phyloP scores from a whole-genome alignment of 1,140 invertebrate species.

The Aradophagus sp. region DNA sequence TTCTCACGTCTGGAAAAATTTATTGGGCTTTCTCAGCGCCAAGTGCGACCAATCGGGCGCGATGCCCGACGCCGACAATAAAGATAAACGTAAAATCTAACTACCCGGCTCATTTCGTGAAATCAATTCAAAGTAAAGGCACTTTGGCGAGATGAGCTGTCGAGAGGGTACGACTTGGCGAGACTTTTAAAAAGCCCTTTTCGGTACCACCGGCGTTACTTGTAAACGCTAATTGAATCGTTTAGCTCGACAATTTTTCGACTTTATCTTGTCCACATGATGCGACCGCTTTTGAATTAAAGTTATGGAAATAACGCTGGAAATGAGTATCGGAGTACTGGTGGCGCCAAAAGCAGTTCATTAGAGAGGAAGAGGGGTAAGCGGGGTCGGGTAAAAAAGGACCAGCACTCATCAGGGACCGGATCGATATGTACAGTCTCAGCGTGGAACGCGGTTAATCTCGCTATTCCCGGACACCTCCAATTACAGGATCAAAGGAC shows the following conservation, averaged over 20 bases:
- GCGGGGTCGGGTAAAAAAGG: too few species aligned
- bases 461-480: slow-evolving; percentile 56
- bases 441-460: slow-evolving; percentile 57
- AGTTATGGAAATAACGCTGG: slow-evolving; percentile 9
- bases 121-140: slow-evolving; percentile 58
- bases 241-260: slow-evolving; percentile 41
- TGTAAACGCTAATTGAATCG: slow-evolving; percentile 59
- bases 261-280: slow-evolving; percentile 23
- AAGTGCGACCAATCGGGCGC: slow-evolving; percentile 52
- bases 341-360: neutral
- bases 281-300: slow-evolving; percentile 7
- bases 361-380: too few species aligned
- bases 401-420: slow-evolving; percentile 26
- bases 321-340: slow-evolving; percentile 1
- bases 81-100: slow-evolving; percentile 71
- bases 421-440: slow-evolving; percentile 43
- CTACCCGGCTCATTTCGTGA: slow-evolving; percentile 53
- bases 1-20: slow-evolving; percentile 49
- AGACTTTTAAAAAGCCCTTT: slow-evolving; percentile 59
- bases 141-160: slow-evolving; percentile 61
- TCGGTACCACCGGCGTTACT: slow-evolving; percentile 33
- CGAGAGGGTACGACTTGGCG: slow-evolving; percentile 53
- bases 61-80: slow-evolving; percentile 49
- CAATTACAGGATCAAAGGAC: slow-evolving; percentile 67
- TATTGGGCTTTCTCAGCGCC: slow-evolving; percentile 17